These are phyloP conservation scores for Anoplopoma fimbria DNA, from an alignment of 2,113 vertebrate species.

Conservation along the genomic window DNA sequence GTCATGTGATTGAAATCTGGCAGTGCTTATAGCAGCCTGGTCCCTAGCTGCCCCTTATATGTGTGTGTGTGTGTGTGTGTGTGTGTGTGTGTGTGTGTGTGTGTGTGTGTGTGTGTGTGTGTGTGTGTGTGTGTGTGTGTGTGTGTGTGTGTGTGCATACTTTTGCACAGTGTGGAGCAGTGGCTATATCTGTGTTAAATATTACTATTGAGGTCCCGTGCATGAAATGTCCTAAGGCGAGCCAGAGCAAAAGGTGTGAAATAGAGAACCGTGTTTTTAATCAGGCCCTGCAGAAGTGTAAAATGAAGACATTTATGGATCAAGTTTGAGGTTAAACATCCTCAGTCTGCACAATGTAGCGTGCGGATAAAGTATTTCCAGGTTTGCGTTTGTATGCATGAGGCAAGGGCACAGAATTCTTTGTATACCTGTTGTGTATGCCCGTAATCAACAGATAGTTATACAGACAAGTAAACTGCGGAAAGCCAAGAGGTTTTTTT, in stretches of 20 bases:
- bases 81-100: slow-evolving; percentile 6
- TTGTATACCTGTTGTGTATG: slow-evolving; percentile 61
- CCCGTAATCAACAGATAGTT: slow-evolving; percentile 68
- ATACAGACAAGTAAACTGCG: slow-evolving; percentile 56
- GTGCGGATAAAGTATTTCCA: slow-evolving; percentile 48
- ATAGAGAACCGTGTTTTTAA: slow-evolving; percentile 59
- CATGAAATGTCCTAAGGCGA: slow-evolving; percentile 27
- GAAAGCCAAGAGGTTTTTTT: slow-evolving; percentile 40
- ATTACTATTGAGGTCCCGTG: slow-evolving; percentile 32
- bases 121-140: slow-evolving; percentile 16
- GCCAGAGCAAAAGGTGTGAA: slow-evolving; percentile 59
- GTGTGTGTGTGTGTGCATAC: slow-evolving; percentile 17
- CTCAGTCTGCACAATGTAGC: background rate
- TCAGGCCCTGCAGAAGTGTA: slow-evolving; percentile 39
- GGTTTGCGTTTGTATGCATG: slow-evolving; percentile 42
- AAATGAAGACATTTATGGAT: slow-evolving; percentile 48
- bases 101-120: slow-evolving; percentile 28
- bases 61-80: slow-evolving; percentile 24
- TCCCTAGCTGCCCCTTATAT: slow-evolving; percentile 56
- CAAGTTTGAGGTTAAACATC: slow-evolving; percentile 51
- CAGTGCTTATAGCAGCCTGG: slow-evolving; percentile 54
- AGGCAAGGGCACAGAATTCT: slow-evolving; percentile 8
- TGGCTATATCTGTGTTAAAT: slow-evolving; percentile 39
- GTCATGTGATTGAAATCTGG: slow-evolving; percentile 69
- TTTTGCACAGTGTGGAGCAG: slow-evolving; percentile 18